phyloP scores from a whole-genome alignment of 2,113 vertebrate species.

The Mastomys coucha region DNA sequence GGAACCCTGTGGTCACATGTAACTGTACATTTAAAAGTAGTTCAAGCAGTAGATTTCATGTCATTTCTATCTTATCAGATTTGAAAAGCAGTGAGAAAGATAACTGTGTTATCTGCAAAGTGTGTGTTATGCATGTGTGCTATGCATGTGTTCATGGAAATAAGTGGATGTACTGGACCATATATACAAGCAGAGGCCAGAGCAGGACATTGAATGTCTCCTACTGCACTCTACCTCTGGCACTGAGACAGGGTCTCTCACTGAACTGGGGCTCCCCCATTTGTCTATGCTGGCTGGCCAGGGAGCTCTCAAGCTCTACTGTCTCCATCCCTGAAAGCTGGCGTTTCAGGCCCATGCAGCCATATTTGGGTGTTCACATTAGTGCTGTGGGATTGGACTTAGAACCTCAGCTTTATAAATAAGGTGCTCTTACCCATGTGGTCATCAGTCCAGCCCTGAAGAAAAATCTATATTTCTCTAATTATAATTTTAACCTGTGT shows the following conservation, averaged over 20 bases:
- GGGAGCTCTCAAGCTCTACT: background rate
- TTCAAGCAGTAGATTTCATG: background rate
- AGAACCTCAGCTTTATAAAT: background rate
- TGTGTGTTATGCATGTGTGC: background rate
- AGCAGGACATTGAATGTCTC: background rate
- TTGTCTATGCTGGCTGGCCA: background rate
- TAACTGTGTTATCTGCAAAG: background rate
- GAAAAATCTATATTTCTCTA: conserved; percentile 18
- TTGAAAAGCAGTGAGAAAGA: background rate
- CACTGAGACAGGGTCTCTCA: background rate
- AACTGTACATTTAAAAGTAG: background rate
- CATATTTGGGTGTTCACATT: background rate
- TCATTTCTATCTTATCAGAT: background rate
- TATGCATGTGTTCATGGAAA: background rate
- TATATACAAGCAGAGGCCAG: background rate
- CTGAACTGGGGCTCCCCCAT: background rate
- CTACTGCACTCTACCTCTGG: background rate
- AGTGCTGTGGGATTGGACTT: background rate
- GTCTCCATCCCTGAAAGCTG: background rate
- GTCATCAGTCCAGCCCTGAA: background rate
- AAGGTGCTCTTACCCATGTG: background rate
- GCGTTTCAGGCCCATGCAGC: background rate
- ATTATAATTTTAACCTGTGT: background rate
- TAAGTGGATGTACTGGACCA: background rate
- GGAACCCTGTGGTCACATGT: background rate